Evolutionary conservation across 2,113 vertebrate genomes (phyloP), one percentile per base, ranked within the genome.

Genomic region (Myotis lucifugus): DNA sequence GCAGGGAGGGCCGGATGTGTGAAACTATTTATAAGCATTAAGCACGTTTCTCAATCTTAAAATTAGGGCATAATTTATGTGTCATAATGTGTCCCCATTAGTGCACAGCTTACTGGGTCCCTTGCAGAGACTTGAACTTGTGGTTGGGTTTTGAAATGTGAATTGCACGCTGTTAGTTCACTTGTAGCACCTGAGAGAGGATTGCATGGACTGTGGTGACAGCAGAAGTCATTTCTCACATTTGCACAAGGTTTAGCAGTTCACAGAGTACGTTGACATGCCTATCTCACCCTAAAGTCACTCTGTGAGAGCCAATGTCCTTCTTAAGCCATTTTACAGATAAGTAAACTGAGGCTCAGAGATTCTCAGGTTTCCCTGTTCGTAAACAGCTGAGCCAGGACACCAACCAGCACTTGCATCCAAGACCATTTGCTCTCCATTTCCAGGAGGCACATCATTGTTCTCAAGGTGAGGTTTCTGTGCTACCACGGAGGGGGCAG

Each of bases 291-390:
- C 54, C 32, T 91, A 40, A 40, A 72, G n/a, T 78, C 37, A 50
- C 4, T 82, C 74, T 69, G 66, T 48, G 15, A 91, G 54, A 85
- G 23, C 42, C 88, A 77, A 66, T 79, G 46, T 37, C 85, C 81
- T 76, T 86, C 64, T 73, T 27, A 29, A 54, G 64, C 52, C 66
- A 92, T 88, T 84, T 90, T 48, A 73, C 52, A 87, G 90, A 85
- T 81, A 79, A 83, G 54, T 77, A 77, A 73, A 74, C 78, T 34
- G 85, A 96, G 83, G n/a, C 59, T 86, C 48, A 70, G 64, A 86
- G 46, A 87, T 59, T 66, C 14, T 90, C 37, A 84, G 34, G 66
- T 54, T 37, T 61, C 14, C 5, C 3, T 40, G 61, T 40, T 88
- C 40, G 40, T 61, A 90, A 95, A 73, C 23, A 50, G 46, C 18